These are phyloP conservation scores for Pseudochirops corinnae DNA, from an alignment of 2,797 vertebrate species.

Conservation along the genomic window DNA sequence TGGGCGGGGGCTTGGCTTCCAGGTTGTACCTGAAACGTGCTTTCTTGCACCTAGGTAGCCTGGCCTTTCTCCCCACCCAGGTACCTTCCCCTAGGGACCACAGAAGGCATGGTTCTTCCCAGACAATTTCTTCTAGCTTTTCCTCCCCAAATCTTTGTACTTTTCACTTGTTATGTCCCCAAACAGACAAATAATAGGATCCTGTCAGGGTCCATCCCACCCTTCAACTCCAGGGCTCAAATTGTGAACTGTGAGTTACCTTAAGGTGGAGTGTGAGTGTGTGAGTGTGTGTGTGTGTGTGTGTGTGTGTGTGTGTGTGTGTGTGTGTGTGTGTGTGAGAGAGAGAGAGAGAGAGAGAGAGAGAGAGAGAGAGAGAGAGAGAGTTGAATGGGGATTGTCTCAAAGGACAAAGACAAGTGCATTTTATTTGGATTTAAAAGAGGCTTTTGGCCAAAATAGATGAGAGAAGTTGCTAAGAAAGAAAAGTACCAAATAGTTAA, in stretches of 20 bases:
- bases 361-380: too few relatives aligned
- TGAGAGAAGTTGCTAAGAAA: neutral
- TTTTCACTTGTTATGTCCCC: neutral
- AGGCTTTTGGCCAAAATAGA: neutral
- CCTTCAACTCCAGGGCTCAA: neutral
- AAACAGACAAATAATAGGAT: neutral
- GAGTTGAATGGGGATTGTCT: neutral
- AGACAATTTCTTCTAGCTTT: neutral
- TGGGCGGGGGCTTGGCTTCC: neutral
- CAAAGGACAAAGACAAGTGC: neutral
- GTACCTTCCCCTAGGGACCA: neutral
- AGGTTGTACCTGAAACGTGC: neutral
- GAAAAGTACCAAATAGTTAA: neutral
- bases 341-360: too few relatives aligned
- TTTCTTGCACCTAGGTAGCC: neutral
- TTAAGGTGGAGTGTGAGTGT: neutral
- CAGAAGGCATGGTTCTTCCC: neutral
- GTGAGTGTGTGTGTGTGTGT: too few relatives aligned
- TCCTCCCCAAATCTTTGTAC: neutral
- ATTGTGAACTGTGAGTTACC: neutral
- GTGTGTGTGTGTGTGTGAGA: too few relatives aligned
- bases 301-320: too few relatives aligned
- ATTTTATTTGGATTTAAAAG: neutral
- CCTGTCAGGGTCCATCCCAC: neutral
- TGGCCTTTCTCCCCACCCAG: neutral